Evolutionary conservation across 2,113 vertebrate species (phyloP), one percentile per base, ranked within the genome.

Genomic region (Furnarius figulus): DNA sequence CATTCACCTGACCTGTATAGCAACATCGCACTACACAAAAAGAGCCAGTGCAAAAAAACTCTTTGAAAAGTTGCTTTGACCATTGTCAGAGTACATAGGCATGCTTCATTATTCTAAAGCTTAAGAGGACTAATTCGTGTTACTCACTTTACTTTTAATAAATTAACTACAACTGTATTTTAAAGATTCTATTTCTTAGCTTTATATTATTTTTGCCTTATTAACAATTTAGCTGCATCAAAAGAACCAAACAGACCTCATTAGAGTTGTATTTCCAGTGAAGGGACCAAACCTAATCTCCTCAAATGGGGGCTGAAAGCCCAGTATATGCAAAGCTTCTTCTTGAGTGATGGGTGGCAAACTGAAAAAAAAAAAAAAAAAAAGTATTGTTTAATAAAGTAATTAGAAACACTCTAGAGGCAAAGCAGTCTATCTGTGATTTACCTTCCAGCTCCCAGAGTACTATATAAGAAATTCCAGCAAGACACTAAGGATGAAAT

Each of bases 391-490:
- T 79, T 52, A 87, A 66, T 65, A 63, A 87, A 39, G 19, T n/a
- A 83, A 63, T 63, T 44, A 65, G 52, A 39, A 88, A 80, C 14
- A 52, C 10, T 77, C 14, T 20, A 68, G 47, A 80, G 25, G 30
- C 16, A 95, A 94, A 95, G 66, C 2, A 1, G 12, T 42, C 31
- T 50, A 3, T 18, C 7, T 28, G 16, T 56, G 49, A 96, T 94
- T 95, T 97, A 99, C 99, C 98, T 99, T 86, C 99, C 99, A 95
- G 99, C 98, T 95, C 99, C 99, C 95, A 99, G 95, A 6, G 99
- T 99, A 97, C 99, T 99, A 94, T 99, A 99, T 53, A 99, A 97
- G 96, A 99, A 99, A 98, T 99, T 99, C 99, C 99, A 99, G 96
- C 99, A 99, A 70, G 99, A 99, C 59, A 99, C 98, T 85, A 99